A percentile compares a stretch with the other conserved stretches of the same genome.
Conservation (phyloP, 2,797 vertebrate genomes). For the Sebastes cheni region DNA sequence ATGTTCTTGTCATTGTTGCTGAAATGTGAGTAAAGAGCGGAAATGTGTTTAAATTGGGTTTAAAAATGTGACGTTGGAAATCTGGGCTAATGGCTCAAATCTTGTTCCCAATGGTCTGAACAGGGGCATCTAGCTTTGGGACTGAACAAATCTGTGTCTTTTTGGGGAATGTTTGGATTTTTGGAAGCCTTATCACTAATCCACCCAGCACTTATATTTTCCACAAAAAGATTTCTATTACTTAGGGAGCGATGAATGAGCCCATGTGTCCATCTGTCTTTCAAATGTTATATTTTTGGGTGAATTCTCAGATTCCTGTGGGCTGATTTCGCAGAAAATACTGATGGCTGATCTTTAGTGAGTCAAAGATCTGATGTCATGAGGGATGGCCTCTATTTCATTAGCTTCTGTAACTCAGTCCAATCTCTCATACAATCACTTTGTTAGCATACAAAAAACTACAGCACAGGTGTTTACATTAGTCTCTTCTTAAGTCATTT, state of each 20-base stretch:
- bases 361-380: neutral
- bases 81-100: slow-evolving; percentile 1
- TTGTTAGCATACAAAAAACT: neutral
- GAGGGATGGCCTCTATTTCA: neutral
- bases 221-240: neutral
- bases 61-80: neutral
- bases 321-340: too few relatives aligned
- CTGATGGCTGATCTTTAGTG: too few relatives aligned
- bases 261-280: neutral
- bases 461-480: neutral
- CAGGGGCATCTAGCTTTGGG: neutral
- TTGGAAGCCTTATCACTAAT: neutral
- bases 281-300: neutral
- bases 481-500: neutral
- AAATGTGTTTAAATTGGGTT: neutral
- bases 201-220: neutral
- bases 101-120: neutral
- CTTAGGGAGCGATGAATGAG: neutral
- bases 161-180: neutral
- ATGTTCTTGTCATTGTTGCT: neutral
- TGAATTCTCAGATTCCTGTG: neutral
- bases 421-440: neutral
- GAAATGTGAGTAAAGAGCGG: neutral
- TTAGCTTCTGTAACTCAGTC: neutral
- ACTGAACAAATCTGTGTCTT: neutral